These are phyloP conservation scores for Lepidurus apus DNA, from an alignment of 1,140 invertebrate species.

Conservation along the genomic window DNA sequence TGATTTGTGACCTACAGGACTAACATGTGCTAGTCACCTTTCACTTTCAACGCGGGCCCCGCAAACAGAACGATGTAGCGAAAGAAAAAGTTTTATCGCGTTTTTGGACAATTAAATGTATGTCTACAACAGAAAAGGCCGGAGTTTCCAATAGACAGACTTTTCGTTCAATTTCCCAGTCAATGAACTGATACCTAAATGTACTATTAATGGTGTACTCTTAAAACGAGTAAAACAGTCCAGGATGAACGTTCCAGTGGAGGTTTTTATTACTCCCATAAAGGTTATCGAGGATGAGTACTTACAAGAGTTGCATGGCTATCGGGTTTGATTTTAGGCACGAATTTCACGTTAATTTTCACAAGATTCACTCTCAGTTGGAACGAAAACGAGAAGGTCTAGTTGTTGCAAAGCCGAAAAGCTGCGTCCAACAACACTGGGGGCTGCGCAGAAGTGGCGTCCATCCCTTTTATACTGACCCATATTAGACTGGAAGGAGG, in stretches of 20 bases:
- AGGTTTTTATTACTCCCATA: neutral
- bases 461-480: constrained; percentile 15
- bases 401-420: neutral
- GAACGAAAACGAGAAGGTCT: neutral
- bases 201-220: too few relatives aligned
- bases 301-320: neutral
- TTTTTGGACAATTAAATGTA: too few relatives aligned
- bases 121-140: too few relatives aligned
- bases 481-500: constrained; percentile 12
- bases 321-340: too few relatives aligned
- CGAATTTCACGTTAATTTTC: neutral
- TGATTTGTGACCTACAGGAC: neutral
- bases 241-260: too few relatives aligned
- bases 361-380: neutral
- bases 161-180: too few relatives aligned
- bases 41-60: neutral
- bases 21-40: neutral
- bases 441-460: constrained; percentile 10
- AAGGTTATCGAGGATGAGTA: neutral
- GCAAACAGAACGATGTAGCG: neutral
- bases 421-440: constrained; percentile 8
- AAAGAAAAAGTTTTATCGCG: neutral
- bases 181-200: too few relatives aligned
- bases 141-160: too few relatives aligned
- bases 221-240: too few relatives aligned